These are phyloP conservation scores for Charadrius vociferus DNA, from an alignment of 2,113 vertebrate species.

Conservation along the genomic window DNA sequence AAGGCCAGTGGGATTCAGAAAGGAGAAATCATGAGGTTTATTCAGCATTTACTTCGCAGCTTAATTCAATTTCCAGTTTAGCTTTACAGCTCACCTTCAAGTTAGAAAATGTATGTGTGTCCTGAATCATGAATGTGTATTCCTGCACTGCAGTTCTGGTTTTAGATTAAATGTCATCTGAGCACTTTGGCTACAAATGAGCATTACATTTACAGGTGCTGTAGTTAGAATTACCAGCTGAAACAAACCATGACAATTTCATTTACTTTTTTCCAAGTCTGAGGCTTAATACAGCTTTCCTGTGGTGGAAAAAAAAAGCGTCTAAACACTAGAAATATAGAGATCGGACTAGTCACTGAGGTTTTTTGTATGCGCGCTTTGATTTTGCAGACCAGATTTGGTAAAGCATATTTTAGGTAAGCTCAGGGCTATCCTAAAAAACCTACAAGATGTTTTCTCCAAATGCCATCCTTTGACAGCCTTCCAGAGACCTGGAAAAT, in stretches of 20 bases:
- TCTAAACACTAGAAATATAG: not conserved
- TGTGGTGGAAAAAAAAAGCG: not conserved
- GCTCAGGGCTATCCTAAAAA: not conserved
- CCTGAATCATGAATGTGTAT: not conserved
- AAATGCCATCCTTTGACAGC: not conserved
- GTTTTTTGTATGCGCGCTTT: not conserved
- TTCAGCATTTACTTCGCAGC: constrained; percentile 22
- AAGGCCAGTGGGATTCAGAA: not conserved
- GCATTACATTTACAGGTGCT: constrained; percentile 60
- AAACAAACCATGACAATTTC: constrained; percentile 58
- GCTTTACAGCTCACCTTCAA: constrained; percentile 27
- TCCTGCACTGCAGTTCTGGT: not conserved
- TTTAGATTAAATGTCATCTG: constrained; percentile 52
- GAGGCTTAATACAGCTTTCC: constrained; percentile 16
- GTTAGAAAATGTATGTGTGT: constrained; percentile 21
- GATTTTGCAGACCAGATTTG: not conserved
- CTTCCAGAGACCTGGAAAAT: not conserved
- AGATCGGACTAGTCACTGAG: not conserved
- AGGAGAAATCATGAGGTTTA: constrained; percentile 10
- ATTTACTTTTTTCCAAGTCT: constrained; percentile 38
- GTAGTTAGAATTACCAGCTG: constrained; percentile 49
- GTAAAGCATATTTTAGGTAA: not conserved
- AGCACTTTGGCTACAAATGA: constrained; percentile 44
- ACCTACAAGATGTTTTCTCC: not conserved
- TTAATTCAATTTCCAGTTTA: constrained; percentile 55